Evolutionary conservation across 2,888 invertebrate species (phyloP).

Genomic region (Tachina fera): DNA sequence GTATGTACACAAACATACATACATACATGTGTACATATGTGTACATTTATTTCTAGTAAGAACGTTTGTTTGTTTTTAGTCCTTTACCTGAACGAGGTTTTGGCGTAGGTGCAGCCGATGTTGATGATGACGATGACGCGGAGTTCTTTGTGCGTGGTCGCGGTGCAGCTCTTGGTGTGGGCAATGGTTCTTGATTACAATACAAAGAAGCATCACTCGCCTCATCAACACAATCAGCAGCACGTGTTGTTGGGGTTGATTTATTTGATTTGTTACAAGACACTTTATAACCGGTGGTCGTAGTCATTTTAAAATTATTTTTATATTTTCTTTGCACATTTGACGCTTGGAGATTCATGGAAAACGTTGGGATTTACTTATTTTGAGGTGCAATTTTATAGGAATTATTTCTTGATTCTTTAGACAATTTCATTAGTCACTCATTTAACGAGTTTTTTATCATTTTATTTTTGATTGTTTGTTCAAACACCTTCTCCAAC

Average conservation of each 20-base stretch:
- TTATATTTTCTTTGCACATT: constrained; percentile 72
- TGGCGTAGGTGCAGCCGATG: constrained; percentile 79
- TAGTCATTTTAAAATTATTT: constrained; percentile 73
- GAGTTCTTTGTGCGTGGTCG: constrained; percentile 72
- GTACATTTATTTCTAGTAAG: not conserved
- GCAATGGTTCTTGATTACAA: constrained; percentile 79
- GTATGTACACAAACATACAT: no score
- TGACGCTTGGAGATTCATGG: constrained; percentile 77
- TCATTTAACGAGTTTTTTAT: constrained; percentile 16
- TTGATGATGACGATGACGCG: constrained; percentile 25
- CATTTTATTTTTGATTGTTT: constrained; percentile 9
- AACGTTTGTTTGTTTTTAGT: constrained; percentile 12
- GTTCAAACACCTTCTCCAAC: constrained; percentile 20
- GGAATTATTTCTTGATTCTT: not conserved
- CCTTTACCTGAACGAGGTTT: constrained; percentile 82
- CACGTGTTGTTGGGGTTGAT: constrained; percentile 72
- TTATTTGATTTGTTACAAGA: constrained; percentile 57
- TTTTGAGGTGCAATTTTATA: not conserved
- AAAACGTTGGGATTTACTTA: constrained; percentile 40
- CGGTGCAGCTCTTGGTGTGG: constrained; percentile 81
- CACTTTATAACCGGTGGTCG: constrained; percentile 74
- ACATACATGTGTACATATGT: no score
- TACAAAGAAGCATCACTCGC: constrained; percentile 81
- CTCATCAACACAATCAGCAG: constrained; percentile 80
- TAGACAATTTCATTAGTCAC: constrained; percentile 59